Base-by-base conservation (phyloP, 2,888 invertebrate species). In the Apamea anceps region DNA sequence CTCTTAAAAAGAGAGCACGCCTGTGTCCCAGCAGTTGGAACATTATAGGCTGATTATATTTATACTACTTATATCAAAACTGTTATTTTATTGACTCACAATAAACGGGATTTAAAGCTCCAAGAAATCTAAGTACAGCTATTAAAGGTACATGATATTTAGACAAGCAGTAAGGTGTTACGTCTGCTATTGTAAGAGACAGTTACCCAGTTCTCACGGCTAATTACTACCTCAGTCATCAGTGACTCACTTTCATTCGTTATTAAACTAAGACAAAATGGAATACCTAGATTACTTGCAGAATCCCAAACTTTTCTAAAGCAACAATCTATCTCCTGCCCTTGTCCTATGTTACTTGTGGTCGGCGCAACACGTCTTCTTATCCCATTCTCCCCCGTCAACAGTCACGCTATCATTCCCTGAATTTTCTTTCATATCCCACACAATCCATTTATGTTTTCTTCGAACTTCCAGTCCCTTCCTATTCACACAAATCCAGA, bases 161-260 rank as follows among this genome's bases (percentile, higher is more conserved):
- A 72, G 72, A 68, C 37, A 45, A 28, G 37, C 25, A 45, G 32
- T 57, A 15, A 70, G 32, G 42, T 63, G n/a, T 84, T 74, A 72
- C 71, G 62, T 74, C 32, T 66, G 28, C 65, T 57, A 72, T 79
- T 84, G 63, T 72, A 12, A 72, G 21, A 66, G 6, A 71, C 25
- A 32, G 21, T 77, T 70, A 67, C 81, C 85, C 71, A 75, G 81
- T 84, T 84, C 83, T 63, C 83, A 84, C 25, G 63, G n/a, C 0
- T 62, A 82, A 79, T 82, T 63, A 76, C 62, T 21, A 32, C 62
- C 48, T 57, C 54, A 21, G 42, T 42, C 42, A 42, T 6, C 21
- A 54, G 54, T 54, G 21, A 54, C 21, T 77, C 57, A 51, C 25
- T 79, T 70, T 75, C 12, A 62, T 37, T 37, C 18, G 37, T 21